Evolutionary conservation across 23 tunicate genomes (phyloP), one percentile per base, ranked within the genome.

Genomic region (Halocynthia roretzi): DNA sequence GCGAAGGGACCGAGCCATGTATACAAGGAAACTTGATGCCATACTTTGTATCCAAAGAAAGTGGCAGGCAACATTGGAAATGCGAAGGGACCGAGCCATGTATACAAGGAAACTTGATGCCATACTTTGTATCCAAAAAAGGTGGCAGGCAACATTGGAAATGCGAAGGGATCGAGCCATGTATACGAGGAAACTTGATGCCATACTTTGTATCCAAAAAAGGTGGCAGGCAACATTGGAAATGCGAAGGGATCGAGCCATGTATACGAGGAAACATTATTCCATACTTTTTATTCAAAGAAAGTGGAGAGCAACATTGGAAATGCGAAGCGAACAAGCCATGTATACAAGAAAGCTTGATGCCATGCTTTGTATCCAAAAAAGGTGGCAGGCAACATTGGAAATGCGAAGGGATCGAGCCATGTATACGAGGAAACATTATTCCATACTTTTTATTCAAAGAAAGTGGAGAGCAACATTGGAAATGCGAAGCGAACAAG

Each of bases 71-170:
- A 73, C 61, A 9, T 23, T 73, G 8, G 8, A 7, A 23, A 62
- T 62, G 7, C 15, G 54, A 8, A 8, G 8, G 7, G 22, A 52
- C 17, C 62, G 53, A 10, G n/a, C n/a, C n/a, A n/a, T n/a, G n/a
- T n/a, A n/a, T n/a, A n/a, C n/a, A n/a, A n/a, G n/a, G n/a, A n/a
- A 53, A 70, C 15, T 40, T 11, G 40, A 70, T 70, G 75, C 75
- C 8, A 11, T 11, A 40, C 19, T 70, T 70, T 8, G 44, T 8
- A 17, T 70, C 8, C 75, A 70, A 70, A 8, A 20, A 20, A 44
- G 40, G 40, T 70, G 53, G 53, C 53, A 23, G 54, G 78, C 78
- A 11, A 73, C 61, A 9, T 23, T 73, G 8, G 57, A 44, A 52
- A 73, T 73, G 78, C 53, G 8, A 52, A 53, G 11, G 22, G 23